Percentiles rank a stretch among this genome's conserved stretches.
These are phyloP conservation scores for Hystrix brachyura DNA, from an alignment of 2,113 vertebrate species.

Conservation along the genomic window DNA sequence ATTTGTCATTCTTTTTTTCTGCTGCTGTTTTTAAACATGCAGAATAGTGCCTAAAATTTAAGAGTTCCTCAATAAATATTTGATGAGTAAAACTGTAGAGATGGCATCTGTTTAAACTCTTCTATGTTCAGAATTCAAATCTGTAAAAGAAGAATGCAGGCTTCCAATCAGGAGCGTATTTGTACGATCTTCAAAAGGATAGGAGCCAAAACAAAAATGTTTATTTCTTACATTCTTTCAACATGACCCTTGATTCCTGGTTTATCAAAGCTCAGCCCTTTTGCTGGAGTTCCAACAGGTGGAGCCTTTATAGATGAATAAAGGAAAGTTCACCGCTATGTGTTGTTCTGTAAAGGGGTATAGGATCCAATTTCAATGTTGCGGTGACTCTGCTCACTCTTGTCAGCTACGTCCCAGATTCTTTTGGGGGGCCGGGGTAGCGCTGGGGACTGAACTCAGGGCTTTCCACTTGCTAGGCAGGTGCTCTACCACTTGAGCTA, in stretches of 20 bases:
- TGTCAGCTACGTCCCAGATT: not conserved
- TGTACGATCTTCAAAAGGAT: not conserved
- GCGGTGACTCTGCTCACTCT: not conserved
- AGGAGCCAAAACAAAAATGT: conserved; percentile 34
- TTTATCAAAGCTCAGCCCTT: conserved; percentile 5
- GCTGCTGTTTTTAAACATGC: not conserved
- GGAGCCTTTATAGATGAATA: not conserved
- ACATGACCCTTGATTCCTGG: not conserved
- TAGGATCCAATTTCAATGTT: not conserved
- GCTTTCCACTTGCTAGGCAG: no score
- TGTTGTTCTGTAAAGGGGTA: not conserved
- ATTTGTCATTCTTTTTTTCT: not conserved
- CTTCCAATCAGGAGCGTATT: not conserved
- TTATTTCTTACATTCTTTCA: conserved; percentile 26
- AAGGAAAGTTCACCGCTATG: not conserved
- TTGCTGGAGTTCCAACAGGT: conserved; percentile 23
- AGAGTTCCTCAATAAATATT: conserved; percentile 1
- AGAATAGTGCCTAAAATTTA: not conserved
- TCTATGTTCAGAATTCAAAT: conserved; percentile 31
- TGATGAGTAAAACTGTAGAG: conserved; percentile 30
- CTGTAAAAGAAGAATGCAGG: not conserved
- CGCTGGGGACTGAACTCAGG: no score
- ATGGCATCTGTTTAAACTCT: conserved; percentile 19
- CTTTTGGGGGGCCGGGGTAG: no score
- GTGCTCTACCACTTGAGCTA: no score